These are phyloP conservation scores for Andrena bicolor DNA, from an alignment of 2,888 invertebrate genomes.

Conservation along the genomic window DNA sequence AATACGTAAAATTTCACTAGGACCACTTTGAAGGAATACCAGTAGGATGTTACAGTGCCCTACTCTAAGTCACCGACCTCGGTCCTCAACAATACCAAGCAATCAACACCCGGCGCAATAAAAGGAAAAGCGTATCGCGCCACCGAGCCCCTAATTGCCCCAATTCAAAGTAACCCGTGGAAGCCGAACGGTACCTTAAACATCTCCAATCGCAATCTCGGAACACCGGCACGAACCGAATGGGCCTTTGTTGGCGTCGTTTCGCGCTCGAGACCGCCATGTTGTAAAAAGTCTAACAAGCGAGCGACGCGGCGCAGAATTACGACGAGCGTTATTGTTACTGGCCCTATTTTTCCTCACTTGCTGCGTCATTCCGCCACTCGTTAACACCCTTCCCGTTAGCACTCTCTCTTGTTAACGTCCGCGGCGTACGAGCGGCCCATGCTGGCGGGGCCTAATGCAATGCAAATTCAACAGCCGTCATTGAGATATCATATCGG, in stretches of 20 bases:
- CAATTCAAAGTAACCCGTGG: slow-evolving; percentile 17
- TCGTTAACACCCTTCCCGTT: slow-evolving; percentile 51
- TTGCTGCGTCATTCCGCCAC: slow-evolving; percentile 42
- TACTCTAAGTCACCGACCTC: neutral
- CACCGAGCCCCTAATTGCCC: slow-evolving; percentile 21
- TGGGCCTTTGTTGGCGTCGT: slow-evolving; percentile 23
- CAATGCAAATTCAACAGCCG: slow-evolving; percentile 64
- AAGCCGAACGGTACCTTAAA: neutral
- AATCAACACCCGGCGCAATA: slow-evolving; percentile 8
- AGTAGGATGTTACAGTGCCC: neutral
- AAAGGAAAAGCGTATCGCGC: neutral
- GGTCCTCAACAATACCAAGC: neutral
- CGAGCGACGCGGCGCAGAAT: slow-evolving; percentile 38
- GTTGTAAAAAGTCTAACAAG: slow-evolving; percentile 51
- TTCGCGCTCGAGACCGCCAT: slow-evolving; percentile 14
- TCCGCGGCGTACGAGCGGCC: slow-evolving; percentile 8
- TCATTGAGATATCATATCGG: slow-evolving; percentile 66
- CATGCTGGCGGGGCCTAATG: slow-evolving; percentile 38
- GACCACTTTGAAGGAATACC: neutral
- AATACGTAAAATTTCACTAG: no score
- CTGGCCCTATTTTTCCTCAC: slow-evolving; percentile 46
- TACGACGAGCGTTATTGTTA: slow-evolving; percentile 54
- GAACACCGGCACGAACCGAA: slow-evolving; percentile 13
- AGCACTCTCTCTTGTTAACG: slow-evolving; percentile 53
- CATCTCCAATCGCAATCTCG: slow-evolving; percentile 30